These are phyloP conservation scores for Cebus imitator DNA, from an alignment of 2,113 vertebrate genomes.

Conservation along the genomic window DNA sequence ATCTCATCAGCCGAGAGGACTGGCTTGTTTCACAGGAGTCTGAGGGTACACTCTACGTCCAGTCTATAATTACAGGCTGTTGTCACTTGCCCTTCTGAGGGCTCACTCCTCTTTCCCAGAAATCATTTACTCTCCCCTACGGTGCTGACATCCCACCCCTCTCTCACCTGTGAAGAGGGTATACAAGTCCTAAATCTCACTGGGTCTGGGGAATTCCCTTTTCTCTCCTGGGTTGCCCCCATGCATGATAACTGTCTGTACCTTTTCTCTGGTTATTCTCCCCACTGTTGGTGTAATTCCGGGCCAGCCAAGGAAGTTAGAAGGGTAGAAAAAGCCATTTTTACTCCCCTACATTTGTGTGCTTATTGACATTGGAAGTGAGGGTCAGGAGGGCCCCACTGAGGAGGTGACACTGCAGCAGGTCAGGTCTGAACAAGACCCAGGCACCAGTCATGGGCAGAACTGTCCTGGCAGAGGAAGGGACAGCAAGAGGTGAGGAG, in stretches of 20 bases:
- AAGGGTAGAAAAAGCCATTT: neutral
- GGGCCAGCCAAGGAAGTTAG: neutral
- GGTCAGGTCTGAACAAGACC: neutral
- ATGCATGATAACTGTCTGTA: neutral
- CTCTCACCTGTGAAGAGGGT: neutral
- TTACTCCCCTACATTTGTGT: neutral
- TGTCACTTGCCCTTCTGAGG: neutral
- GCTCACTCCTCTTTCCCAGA: neutral
- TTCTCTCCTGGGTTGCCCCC: neutral
- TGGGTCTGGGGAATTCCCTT: neutral
- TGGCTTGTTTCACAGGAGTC: neutral
- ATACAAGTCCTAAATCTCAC: neutral
- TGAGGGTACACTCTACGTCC: neutral
- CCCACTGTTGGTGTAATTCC: neutral
- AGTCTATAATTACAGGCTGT: neutral
- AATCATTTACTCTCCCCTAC: neutral
- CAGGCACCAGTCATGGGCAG: neutral
- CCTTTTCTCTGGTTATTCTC: neutral
- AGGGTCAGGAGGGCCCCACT: neutral
- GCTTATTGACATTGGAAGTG: neutral
- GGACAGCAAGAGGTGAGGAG: neutral
- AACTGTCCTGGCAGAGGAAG: neutral
- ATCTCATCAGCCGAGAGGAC: neutral
- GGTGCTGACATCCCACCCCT: neutral
- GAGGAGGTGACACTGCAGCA: neutral